A percentile compares a stretch with the other conserved stretches of the same genome.
Evolutionary conservation across 2,888 invertebrate genomes (phyloP).

Genomic region (Choreutis nemorana): DNA sequence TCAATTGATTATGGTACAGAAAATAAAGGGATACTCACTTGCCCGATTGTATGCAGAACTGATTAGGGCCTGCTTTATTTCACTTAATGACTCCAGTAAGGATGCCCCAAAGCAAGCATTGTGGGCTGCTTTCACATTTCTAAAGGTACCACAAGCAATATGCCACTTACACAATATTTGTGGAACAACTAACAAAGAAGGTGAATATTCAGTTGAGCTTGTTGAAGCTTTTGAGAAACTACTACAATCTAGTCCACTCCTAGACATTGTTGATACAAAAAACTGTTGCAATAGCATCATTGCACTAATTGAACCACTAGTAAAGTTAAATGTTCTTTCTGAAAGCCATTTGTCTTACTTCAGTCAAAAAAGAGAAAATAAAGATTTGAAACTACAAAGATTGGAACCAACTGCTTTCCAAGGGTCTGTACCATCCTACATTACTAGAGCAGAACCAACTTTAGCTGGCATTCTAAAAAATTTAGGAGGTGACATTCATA

Average conservation of each 20-base stretch:
- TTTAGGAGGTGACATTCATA: conserved; percentile 86
- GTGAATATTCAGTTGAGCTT: conserved; percentile 77
- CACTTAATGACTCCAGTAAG: conserved; percentile 86
- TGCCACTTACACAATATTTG: conserved; percentile 71
- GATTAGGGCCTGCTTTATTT: conserved; percentile 87
- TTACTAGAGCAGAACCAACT: conserved; percentile 88
- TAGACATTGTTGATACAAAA: conserved; percentile 90
- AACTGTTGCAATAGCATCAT: conserved; percentile 89
- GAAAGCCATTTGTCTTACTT: conserved; percentile 81
- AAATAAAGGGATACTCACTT: conserved; percentile 82
- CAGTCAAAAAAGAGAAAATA: conserved; percentile 66
- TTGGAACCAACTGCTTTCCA: conserved; percentile 73
- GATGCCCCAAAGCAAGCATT: conserved; percentile 83
- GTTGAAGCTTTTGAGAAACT: conserved; percentile 85
- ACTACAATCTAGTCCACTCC: conserved; percentile 82
- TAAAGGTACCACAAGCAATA: conserved; percentile 87
- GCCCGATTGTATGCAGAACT: conserved; percentile 88
- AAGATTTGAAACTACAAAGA: conserved; percentile 70
- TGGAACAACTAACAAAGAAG: conserved; percentile 63
- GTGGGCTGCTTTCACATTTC: conserved; percentile 94
- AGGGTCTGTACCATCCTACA: conserved; percentile 79
- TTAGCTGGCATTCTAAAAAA: conserved; percentile 90
- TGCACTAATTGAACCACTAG: conserved; percentile 82
- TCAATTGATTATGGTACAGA: conserved; percentile 84
- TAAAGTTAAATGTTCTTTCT: conserved; percentile 79